phyloP scores from a whole-genome alignment of 2,797 vertebrate genomes.

The Alauda arvensis region DNA sequence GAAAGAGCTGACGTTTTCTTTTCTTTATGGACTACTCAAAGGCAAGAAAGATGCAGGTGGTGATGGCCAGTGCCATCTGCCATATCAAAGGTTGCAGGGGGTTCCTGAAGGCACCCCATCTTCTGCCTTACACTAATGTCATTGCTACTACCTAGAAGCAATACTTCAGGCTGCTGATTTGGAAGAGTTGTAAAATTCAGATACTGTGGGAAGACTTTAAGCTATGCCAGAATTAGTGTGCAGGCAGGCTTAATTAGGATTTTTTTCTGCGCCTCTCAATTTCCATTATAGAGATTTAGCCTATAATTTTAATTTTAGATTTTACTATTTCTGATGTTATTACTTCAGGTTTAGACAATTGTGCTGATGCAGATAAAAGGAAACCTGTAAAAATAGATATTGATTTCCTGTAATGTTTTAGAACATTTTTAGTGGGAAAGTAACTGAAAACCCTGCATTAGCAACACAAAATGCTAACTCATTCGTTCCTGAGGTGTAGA shows the following conservation, averaged over 20 bases:
- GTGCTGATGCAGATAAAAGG: conserved; percentile 30
- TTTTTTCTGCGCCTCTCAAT: not conserved
- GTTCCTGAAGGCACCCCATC: not conserved
- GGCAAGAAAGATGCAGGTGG: not conserved
- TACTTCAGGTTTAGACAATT: not conserved
- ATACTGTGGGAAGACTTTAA: not conserved
- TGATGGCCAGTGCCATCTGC: not conserved
- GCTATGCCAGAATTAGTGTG: not conserved
- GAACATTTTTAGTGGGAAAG: not conserved
- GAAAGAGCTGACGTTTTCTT: not conserved
- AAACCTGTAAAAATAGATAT: conserved; percentile 34
- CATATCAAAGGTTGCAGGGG: accelerated
- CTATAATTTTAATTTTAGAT: not conserved
- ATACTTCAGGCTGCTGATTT: not conserved
- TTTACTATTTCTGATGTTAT: not conserved
- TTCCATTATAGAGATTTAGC: not conserved
- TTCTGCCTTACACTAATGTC: not conserved
- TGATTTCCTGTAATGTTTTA: conserved; percentile 48
- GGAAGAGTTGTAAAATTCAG: not conserved
- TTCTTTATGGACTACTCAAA: not conserved
- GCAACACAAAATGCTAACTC: not conserved
- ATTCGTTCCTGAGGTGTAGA: not conserved
- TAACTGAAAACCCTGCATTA: not conserved
- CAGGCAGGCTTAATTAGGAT: not conserved
- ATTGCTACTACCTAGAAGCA: not conserved